Conservation (phyloP, 2,888 invertebrate species). For the Priocnemis perturbator region DNA sequence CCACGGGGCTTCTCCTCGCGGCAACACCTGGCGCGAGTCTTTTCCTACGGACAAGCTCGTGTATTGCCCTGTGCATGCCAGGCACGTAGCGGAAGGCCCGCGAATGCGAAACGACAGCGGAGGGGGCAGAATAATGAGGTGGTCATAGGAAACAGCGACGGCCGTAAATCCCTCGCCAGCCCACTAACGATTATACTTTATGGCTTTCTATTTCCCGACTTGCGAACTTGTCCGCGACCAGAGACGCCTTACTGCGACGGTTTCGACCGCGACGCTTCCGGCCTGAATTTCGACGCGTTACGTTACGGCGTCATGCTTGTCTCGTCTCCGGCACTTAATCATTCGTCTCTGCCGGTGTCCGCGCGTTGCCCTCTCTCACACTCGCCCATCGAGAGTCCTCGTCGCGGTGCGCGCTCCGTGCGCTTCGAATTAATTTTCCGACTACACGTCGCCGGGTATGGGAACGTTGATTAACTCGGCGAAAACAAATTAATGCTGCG, state of each 20-base stretch:
- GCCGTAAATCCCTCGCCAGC: constrained; percentile 53
- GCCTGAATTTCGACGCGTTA: too few species aligned
- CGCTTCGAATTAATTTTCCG: not conserved
- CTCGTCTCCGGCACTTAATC: not conserved
- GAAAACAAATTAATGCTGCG: constrained; percentile 2
- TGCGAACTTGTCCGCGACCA: constrained; percentile 33
- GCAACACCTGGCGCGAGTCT: constrained; percentile 50
- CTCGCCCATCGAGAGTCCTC: not conserved
- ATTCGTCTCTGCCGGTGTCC: not conserved
- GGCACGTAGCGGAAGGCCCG: constrained; percentile 42
- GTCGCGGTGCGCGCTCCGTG: too few species aligned
- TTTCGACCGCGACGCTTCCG: too few species aligned
- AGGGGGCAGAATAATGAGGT: constrained; percentile 59
- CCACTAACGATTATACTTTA: constrained; percentile 53
- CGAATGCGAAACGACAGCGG: constrained; percentile 46
- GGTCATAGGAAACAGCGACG: constrained; percentile 57
- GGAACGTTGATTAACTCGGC: constrained; percentile 2
- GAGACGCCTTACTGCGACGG: constrained; percentile 16
- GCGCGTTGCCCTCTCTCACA: not conserved
- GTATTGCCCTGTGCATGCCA: constrained; percentile 32
- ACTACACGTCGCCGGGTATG: not conserved
- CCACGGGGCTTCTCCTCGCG: constrained; percentile 24
- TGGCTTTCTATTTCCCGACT: constrained; percentile 61
- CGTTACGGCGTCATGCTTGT: too few species aligned
- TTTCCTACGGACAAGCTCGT: constrained; percentile 23